These are phyloP conservation scores for Mactra quadrangularis DNA, from an alignment of 1,140 invertebrate species.

Conservation along the genomic window DNA sequence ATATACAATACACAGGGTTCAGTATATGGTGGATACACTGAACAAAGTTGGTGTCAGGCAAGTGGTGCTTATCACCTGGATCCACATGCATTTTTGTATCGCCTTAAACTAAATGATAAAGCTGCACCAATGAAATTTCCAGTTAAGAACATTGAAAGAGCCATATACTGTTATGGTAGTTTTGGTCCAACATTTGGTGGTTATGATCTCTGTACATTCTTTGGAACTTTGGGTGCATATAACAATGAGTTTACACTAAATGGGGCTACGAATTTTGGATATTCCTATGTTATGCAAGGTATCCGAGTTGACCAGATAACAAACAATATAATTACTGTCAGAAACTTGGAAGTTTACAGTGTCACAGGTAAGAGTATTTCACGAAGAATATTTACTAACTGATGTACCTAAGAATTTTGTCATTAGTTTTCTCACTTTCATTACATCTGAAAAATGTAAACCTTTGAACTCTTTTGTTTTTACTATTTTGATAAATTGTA, in stretches of 20 bases:
- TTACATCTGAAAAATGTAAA: no score
- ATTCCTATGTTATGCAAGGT: slow-evolving; percentile 1
- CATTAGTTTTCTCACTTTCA: no score
- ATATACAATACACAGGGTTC: slow-evolving; percentile 55
- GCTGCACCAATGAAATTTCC: slow-evolving; percentile 10
- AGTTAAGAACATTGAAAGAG: not conserved
- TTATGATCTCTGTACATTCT: slow-evolving; percentile 41
- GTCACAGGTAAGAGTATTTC: slow-evolving; percentile 49
- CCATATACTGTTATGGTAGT: not conserved
- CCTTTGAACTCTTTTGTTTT: no score
- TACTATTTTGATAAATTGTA: no score
- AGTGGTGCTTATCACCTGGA: slow-evolving; percentile 36
- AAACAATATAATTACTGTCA: slow-evolving; percentile 13
- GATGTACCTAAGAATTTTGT: no score
- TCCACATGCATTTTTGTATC: slow-evolving; percentile 62
- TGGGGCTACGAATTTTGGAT: not conserved
- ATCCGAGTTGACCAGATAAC: not conserved
- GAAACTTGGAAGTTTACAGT: slow-evolving; percentile 50
- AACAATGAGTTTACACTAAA: slow-evolving; percentile 11
- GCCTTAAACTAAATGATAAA: slow-evolving; percentile 11
- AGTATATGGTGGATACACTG: slow-evolving; percentile 64
- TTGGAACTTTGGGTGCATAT: not conserved
- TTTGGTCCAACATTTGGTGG: slow-evolving; percentile 56
- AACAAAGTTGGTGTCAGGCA: slow-evolving; percentile 37
- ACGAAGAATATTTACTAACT: no score